phyloP scores from a whole-genome alignment of 1,140 invertebrate species.

The Halyomorpha halys region DNA sequence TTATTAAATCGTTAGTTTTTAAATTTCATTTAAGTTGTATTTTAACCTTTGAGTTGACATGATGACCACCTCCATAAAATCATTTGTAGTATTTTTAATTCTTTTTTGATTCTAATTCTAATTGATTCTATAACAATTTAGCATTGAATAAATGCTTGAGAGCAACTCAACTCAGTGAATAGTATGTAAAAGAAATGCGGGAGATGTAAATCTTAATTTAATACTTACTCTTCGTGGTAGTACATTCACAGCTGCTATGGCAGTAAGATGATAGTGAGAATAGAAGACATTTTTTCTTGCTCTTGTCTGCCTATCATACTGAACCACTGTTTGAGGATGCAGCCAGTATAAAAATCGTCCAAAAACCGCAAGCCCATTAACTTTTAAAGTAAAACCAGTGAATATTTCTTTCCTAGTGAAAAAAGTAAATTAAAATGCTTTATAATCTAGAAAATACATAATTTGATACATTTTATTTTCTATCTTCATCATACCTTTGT shows the following conservation, averaged over 20 bases:
- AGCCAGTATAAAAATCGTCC: constrained; percentile 23
- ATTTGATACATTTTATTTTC: background rate
- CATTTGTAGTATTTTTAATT: too few species aligned
- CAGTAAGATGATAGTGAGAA: constrained; percentile 21
- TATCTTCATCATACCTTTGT: constrained; percentile 44
- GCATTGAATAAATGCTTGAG: too few species aligned
- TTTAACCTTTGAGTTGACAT: too few species aligned
- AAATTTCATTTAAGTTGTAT: too few species aligned
- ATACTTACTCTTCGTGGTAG: constrained; percentile 14
- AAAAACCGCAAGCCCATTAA: constrained; percentile 9
- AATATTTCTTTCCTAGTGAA: constrained; percentile 13
- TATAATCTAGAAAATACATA: background rate
- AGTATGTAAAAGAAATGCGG: too few species aligned
- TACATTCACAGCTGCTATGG: constrained; percentile 16
- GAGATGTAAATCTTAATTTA: too few species aligned
- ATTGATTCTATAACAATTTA: too few species aligned
- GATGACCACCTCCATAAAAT: too few species aligned
- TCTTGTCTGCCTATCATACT: constrained; percentile 5
- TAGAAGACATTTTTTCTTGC: constrained; percentile 10
- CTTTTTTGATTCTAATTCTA: too few species aligned
- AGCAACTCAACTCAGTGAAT: too few species aligned
- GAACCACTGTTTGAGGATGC: constrained; percentile 6
- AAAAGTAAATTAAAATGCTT: background rate
- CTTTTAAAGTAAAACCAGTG: background rate
- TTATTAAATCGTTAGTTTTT: too few species aligned